Conservation (phyloP, 2,113 vertebrate genomes). For the Proterorhinus semilunaris region DNA sequence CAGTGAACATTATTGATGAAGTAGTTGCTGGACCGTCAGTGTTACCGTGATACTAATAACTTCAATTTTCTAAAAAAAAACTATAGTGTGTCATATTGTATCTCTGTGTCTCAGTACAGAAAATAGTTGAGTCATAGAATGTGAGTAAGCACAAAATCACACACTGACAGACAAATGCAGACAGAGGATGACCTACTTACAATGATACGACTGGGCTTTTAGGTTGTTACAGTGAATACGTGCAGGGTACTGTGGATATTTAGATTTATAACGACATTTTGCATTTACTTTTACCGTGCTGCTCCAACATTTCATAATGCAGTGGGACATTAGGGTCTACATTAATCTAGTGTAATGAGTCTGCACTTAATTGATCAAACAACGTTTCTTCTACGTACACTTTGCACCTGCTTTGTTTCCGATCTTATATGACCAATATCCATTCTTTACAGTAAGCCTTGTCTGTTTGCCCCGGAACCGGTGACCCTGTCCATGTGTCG, state of each 20-base stretch:
- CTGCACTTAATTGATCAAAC: too few species aligned
- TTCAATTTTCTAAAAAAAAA: not conserved
- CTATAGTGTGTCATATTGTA: not conserved
- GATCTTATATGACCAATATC: not conserved
- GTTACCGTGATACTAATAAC: too few species aligned
- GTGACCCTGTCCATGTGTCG: conserved; percentile 30
- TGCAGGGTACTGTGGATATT: too few species aligned
- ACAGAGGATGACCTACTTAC: conserved; percentile 19
- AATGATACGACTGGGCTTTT: conserved; percentile 22
- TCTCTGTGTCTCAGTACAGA: conserved; percentile 15
- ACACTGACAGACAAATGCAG: conserved; percentile 17
- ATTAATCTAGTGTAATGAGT: too few species aligned
- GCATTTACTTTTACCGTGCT: too few species aligned
- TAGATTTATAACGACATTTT: too few species aligned
- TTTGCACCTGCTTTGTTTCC: too few species aligned
- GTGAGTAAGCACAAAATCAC: conserved; percentile 15
- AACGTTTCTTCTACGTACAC: too few species aligned
- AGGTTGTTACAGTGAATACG: not conserved
- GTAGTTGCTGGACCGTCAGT: too few species aligned
- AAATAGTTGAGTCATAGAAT: conserved; percentile 36
- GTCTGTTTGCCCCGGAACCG: conserved; percentile 15
- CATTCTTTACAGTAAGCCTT: conserved; percentile 8
- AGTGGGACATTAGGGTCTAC: too few species aligned
- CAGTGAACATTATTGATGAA: not conserved
- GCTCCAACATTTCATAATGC: too few species aligned